Percentiles rank a stretch among this genome's conserved stretches.
phyloP scores from a whole-genome alignment of 2,888 invertebrate genomes.

The Xanthorhoe designata region DNA sequence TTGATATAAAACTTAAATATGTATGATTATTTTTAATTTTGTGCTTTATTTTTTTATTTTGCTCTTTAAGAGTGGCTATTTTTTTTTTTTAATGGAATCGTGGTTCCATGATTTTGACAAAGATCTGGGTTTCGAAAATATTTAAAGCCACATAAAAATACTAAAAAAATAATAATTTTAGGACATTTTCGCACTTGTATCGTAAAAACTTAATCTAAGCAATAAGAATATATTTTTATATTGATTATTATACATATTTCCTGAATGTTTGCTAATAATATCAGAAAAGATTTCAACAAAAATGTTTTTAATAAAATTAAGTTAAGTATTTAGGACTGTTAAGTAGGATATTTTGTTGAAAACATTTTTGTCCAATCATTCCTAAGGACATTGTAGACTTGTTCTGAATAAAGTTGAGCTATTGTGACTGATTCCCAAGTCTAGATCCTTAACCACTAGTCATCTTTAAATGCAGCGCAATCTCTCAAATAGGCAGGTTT shows the following conservation, averaged over 20 bases:
- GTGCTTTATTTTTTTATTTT: conserved; percentile 58
- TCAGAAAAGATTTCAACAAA: conserved; percentile 66
- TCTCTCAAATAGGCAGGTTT: conserved; percentile 66
- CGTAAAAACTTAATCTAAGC: conserved; percentile 41
- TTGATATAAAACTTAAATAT: conserved; percentile 68
- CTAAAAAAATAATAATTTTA: conserved; percentile 55
- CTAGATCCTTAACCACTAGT: conserved; percentile 69
- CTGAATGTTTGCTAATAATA: conserved; percentile 54
- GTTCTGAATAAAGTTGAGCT: conserved; percentile 35
- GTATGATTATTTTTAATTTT: conserved; percentile 67
- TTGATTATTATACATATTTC: conserved; percentile 61
- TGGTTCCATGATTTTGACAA: conserved; percentile 50
- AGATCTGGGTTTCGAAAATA: conserved; percentile 61
- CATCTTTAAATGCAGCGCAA: conserved; percentile 73
- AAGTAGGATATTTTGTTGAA: conserved; percentile 40
- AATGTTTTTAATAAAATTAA: conserved; percentile 58
- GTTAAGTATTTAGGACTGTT: conserved; percentile 49
- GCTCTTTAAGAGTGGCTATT: conserved; percentile 60
- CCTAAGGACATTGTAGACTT: conserved; percentile 55
- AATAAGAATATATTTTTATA: conserved; percentile 51
- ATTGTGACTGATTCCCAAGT: conserved; percentile 45
- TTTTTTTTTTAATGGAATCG: conserved; percentile 49
- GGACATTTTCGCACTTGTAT: conserved; percentile 54
- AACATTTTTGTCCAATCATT: conserved; percentile 60
- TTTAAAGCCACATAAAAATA: conserved; percentile 45